Evolutionary conservation across 2,797 vertebrate genomes (phyloP), one percentile per base, ranked within the genome.

Genomic region (Cottoperca gobio): DNA sequence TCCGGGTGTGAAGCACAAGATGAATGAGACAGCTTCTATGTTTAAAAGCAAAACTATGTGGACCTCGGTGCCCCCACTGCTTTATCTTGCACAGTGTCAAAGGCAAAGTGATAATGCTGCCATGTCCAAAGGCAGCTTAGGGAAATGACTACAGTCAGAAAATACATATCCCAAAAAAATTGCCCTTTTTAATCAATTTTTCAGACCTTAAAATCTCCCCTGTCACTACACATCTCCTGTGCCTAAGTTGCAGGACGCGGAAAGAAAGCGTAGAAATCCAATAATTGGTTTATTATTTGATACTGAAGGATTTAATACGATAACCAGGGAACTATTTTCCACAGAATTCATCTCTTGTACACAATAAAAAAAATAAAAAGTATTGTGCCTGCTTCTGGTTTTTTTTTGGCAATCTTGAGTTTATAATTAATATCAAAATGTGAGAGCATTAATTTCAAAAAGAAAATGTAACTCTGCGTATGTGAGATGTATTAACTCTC

Each of bases 11-110:
- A 88, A 84, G 72, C 8, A 28, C 69, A 83, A 90, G 91, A 93
- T 88, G 73, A 90, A 90, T 93, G 88, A 77, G 80, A 80, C 83
- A 79, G 79, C 69, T 79, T 67, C 60, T 28, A 73, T 85, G 85
- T 79, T 79, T 84, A 89, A 91, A 91, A 82, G 82, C 31, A 88
- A 81, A 87, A 86, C 83, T 82, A 82, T 90, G 86, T 91, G 86
- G 87, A 89, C 86, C 85, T 82, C 35, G 60, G 69, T 79, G 78
- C 88, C 83, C 83, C 63, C 62, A 55, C 79, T 86, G 79, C 75
- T 90, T 90, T 87, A 90, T 92, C 89, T 85, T 79, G 50, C 64
- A 72, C 76, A 62, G 79, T 88, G 85, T 89, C 88, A 88, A 82
- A 86, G 77, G 81, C 84, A 87, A 83, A 78, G 82, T 79, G 89